Percentiles rank a stretch among this genome's conserved stretches.
Evolutionary conservation across 2,888 invertebrate species (phyloP).

Genomic region (Fragum fragum): DNA sequence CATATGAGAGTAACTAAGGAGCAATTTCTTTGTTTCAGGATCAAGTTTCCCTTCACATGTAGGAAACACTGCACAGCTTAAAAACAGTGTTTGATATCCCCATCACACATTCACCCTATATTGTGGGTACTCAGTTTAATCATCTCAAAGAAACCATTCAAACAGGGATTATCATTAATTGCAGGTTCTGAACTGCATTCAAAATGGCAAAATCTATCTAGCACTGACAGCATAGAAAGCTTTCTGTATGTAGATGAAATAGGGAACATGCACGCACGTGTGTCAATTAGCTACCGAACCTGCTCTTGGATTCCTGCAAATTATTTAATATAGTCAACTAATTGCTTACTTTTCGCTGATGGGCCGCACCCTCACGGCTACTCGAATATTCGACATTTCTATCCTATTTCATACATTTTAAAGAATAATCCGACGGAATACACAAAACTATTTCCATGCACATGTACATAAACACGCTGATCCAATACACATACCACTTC

Average conservation of each 20-base stretch:
- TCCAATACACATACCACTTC: constrained; percentile 41
- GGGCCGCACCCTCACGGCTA: constrained; percentile 78
- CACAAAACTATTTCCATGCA: constrained; percentile 51
- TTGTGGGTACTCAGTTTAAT: neutral
- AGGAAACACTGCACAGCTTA: too few relatives aligned
- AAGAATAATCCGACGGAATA: constrained; percentile 52
- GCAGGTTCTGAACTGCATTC: too few relatives aligned
- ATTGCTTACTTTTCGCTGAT: constrained; percentile 70
- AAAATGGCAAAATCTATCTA: too few relatives aligned
- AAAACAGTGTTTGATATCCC: too few relatives aligned
- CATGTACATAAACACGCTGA: constrained; percentile 28
- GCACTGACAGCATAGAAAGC: too few relatives aligned
- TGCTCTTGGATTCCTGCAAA: neutral
- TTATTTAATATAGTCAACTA: neutral
- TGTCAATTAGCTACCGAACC: neutral
- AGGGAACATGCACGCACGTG: too few relatives aligned
- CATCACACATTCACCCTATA: too few relatives aligned
- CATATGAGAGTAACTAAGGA: too few relatives aligned
- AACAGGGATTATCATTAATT: too few relatives aligned
- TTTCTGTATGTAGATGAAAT: too few relatives aligned
- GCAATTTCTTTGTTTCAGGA: too few relatives aligned
- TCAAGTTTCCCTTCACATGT: too few relatives aligned
- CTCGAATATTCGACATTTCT: constrained; percentile 79
- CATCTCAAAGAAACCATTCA: neutral
- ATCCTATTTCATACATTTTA: constrained; percentile 73